Percentiles rank a stretch among this genome's conserved stretches.
Conservation (phyloP, 2,113 vertebrate species). For the Centropus bengalensis region DNA sequence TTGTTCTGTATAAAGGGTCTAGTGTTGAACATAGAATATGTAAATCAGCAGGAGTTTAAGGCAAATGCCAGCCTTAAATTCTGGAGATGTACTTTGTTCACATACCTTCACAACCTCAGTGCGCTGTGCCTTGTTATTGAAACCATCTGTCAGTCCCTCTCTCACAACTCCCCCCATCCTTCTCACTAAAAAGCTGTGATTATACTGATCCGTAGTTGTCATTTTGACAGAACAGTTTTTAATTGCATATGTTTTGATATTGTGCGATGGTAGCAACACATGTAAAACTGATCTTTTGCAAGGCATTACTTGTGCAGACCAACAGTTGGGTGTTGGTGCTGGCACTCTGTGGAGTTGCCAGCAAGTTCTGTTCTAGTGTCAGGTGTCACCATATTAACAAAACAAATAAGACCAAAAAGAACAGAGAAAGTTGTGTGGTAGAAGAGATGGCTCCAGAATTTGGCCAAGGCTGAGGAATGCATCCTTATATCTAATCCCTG, state of each 20-base stretch:
- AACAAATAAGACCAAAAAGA: not conserved
- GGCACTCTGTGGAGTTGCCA: constrained; percentile 10
- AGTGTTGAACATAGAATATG: not conserved
- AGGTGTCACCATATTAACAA: not conserved
- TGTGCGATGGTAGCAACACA: constrained; percentile 50
- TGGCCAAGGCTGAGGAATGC: not conserved
- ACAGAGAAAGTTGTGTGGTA: not conserved
- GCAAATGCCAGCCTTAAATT: not conserved
- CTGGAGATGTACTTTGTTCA: constrained; percentile 35
- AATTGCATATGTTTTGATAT: constrained; percentile 66
- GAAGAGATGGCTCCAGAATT: not conserved
- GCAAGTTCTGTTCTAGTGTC: not conserved
- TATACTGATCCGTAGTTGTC: constrained; percentile 52
- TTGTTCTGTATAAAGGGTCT: not conserved
- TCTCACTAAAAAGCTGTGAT: constrained; percentile 50
- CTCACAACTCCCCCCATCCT: not conserved
- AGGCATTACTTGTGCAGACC: constrained; percentile 41
- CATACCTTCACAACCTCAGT: not conserved
- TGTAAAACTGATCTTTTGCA: constrained; percentile 40
- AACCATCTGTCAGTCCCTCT: constrained; percentile 66
- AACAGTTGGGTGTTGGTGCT: constrained; percentile 5
- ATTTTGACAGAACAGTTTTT: constrained; percentile 62
- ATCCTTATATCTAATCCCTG: not conserved
- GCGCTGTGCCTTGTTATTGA: constrained; percentile 26
- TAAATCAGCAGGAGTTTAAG: not conserved